Conservation (phyloP, 2,797 vertebrate genomes). For the Sciaenops ocellatus region DNA sequence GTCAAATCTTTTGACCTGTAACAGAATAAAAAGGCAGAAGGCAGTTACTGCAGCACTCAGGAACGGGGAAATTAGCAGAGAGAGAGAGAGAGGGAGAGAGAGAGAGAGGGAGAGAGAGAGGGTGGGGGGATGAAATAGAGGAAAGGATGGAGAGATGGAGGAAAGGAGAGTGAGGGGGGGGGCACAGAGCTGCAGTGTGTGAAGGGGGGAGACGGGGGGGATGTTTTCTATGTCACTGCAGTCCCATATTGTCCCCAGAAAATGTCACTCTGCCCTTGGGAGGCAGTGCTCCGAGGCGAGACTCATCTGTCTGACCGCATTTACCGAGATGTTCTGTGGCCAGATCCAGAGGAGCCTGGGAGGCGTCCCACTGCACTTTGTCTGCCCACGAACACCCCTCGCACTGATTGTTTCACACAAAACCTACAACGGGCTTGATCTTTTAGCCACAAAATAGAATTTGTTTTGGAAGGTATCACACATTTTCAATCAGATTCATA, state of each 20-base stretch:
- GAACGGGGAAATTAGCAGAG: conserved; percentile 62
- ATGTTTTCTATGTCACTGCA: conserved; percentile 78
- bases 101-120: conserved; percentile 26
- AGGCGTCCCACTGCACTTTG: conserved; percentile 71
- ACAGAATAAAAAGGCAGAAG: conserved; percentile 72
- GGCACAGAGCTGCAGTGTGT: conserved; percentile 31
- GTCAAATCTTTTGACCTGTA: conserved; percentile 80
- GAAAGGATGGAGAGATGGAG: conserved; percentile 37
- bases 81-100: conserved; percentile 9
- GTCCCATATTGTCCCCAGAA: conserved; percentile 83
- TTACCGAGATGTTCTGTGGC: conserved; percentile 80
- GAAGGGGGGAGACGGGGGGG: not conserved
- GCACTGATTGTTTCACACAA: conserved; percentile 50
- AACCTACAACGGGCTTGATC: conserved; percentile 41
- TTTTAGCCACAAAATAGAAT: conserved; percentile 28
- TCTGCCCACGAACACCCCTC: conserved; percentile 74
- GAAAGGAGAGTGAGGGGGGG: conserved; percentile 10
- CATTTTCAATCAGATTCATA: conserved; percentile 24
- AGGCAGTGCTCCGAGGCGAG: conserved; percentile 76
- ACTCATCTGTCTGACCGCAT: conserved; percentile 84
- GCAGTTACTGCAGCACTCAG: conserved; percentile 61
- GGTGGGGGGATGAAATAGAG: conserved; percentile 25
- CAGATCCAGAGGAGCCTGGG: conserved; percentile 74
- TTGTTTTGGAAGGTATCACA: conserved; percentile 15
- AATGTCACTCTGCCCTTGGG: conserved; percentile 85